Conservation (phyloP, 2,797 vertebrate species). For the Smutsia gigantea region DNA sequence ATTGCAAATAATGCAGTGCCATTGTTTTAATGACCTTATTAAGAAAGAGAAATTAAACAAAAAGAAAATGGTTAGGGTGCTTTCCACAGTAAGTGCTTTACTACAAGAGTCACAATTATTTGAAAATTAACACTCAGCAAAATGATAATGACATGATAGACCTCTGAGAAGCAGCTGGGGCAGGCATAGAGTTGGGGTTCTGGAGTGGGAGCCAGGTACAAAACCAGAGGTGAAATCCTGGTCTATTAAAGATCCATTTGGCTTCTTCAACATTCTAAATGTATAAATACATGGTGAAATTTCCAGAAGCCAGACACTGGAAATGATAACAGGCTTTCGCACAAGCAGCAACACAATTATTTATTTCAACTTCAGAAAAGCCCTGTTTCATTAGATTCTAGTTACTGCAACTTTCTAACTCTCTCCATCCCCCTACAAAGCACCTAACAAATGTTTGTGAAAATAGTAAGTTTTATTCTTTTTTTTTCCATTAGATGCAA, state of each 20-base stretch:
- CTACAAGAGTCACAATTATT: not conserved
- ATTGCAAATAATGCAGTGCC: not conserved
- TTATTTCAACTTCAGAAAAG: not conserved
- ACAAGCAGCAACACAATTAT: not conserved
- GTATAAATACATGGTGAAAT: not conserved
- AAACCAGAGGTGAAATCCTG: not conserved
- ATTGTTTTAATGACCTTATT: not conserved
- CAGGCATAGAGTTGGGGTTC: not conserved
- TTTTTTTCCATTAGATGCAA: not conserved
- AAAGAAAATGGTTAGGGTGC: not conserved
- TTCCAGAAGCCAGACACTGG: not conserved
- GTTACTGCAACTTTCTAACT: slow-evolving; percentile 4
- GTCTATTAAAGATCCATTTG: not conserved
- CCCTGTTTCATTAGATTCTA: not conserved
- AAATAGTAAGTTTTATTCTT: not conserved
- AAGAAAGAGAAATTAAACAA: slow-evolving; percentile 48
- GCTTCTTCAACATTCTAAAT: not conserved
- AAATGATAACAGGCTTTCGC: not conserved
- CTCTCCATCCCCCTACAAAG: not conserved
- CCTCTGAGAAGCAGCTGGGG: not conserved
- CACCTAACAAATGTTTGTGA: not conserved
- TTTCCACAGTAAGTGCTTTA: slow-evolving; percentile 1
- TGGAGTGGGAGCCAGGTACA: not conserved
- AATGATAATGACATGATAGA: not conserved
- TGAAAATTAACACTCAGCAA: slow-evolving; percentile 44